Base-by-base conservation (phyloP, 2,888 invertebrate species). In the Netelia inedita region DNA sequence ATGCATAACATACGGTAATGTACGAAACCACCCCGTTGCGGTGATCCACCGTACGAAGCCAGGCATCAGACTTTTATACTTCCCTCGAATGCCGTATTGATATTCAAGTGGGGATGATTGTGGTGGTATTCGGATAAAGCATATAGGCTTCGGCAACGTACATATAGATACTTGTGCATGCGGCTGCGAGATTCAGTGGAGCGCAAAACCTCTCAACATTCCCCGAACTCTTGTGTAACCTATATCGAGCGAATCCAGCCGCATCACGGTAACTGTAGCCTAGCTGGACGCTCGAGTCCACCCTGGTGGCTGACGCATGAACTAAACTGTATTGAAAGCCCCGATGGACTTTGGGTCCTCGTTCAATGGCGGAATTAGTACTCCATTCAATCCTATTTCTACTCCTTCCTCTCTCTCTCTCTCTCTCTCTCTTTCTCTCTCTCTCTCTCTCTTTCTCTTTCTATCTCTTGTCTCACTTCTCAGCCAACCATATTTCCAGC, bases 141-240 rank as follows among this genome's bases (percentile, higher is more conserved):
- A 10, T 53, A 53, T 6, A 57, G 57, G 19, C 10, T 9, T 66
- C 53, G 75, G 23, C 41, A 41, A 19, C 16, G 14, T 23, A 65
- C 1, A 74, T 78, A 69, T 61, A 68, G 35, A 74, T 73, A 50
- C 59, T 53, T 21, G 53, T 65, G 65, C 79, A 65, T 72, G 72
- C 65, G 71, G 72, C 74, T 74, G 66, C 50, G 57, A 59, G 65
- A 74, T 75, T 71, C 75, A 75, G 71, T 74, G 71, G 66, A 79
- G 83, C 83, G 69, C 83, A 72, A 83, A 83, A 83, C 83, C 74
- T 75, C 79, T 71, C 71, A 65, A 75, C 75, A 83, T 79, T 79
- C 79, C 83, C 59, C 74, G 14, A 75, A 79, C 83, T 83, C 71
- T 53, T 53, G 55, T 59, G 43, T 65, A 63, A 72, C 72, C 76